Conservation (phyloP, 2,113 vertebrate genomes). For the Gasterosteus aculeatus region DNA sequence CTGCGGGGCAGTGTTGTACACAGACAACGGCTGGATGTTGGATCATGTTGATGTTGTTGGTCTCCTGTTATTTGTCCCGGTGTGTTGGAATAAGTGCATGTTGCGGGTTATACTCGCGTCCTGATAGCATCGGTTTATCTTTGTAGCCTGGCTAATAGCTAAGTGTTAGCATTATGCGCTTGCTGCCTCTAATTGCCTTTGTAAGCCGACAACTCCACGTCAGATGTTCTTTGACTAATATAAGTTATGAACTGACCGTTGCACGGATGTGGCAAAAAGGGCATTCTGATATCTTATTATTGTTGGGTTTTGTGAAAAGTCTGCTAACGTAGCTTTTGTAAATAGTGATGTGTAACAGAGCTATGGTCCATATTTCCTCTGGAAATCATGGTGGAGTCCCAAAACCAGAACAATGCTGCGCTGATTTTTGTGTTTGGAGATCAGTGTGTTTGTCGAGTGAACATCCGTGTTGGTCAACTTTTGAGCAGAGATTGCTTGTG, state of each 20-base stretch:
- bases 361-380: background rate
- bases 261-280: accelerated
- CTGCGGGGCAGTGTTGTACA: slow-evolving; percentile 4
- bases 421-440: background rate
- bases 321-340: background rate
- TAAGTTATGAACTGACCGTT: background rate
- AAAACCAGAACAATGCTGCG: background rate
- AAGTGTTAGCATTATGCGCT: slow-evolving; percentile 55
- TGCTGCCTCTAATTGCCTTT: slow-evolving; percentile 72
- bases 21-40: background rate
- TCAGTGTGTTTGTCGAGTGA: background rate
- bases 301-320: slow-evolving; percentile 1
- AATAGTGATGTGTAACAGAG: background rate
- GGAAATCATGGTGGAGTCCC: slow-evolving; percentile 35
- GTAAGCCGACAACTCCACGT: slow-evolving; percentile 43
- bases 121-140: background rate
- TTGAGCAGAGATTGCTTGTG: background rate
- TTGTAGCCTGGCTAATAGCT: slow-evolving; percentile 44
- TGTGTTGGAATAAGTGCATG: background rate
- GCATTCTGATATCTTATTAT: accelerated
- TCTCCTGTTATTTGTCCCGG: accelerated
- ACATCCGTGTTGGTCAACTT: background rate
- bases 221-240: background rate
- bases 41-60: background rate
- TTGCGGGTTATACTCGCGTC: background rate